Evolutionary conservation across 2,888 invertebrate genomes (phyloP).

Genomic region (Drosophila glabriapex): DNA sequence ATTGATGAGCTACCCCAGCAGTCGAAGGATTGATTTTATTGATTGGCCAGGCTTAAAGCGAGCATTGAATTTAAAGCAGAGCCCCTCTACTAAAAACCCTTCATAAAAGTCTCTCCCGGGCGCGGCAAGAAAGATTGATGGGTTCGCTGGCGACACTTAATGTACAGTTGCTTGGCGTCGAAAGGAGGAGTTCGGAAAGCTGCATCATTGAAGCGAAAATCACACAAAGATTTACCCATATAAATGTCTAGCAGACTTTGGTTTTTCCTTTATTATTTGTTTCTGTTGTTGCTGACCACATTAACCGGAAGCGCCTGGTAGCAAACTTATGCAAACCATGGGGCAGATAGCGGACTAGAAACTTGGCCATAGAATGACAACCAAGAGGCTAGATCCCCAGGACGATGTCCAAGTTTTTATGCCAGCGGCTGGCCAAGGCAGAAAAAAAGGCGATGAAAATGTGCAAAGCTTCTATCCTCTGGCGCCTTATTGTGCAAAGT

Average conservation of each 20-base stretch:
- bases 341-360: slow-evolving; percentile 49
- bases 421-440: slow-evolving; percentile 48
- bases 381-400: slow-evolving; percentile 56
- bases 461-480: slow-evolving; percentile 64
- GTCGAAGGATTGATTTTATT: slow-evolving; percentile 66
- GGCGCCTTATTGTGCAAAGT: slow-evolving; percentile 80
- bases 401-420: slow-evolving; percentile 65
- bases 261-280: slow-evolving; percentile 46
- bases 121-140: slow-evolving; percentile 64
- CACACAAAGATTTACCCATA: slow-evolving; percentile 71
- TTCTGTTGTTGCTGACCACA: slow-evolving; percentile 65
- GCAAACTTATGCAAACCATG: slow-evolving; percentile 79
- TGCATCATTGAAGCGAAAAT: slow-evolving; percentile 68
- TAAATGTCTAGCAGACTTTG: slow-evolving; percentile 63
- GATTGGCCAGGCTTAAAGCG: slow-evolving; percentile 62
- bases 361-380: slow-evolving; percentile 55
- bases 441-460: slow-evolving; percentile 63
- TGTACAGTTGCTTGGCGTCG: slow-evolving; percentile 51
- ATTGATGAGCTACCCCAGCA: slow-evolving; percentile 47
- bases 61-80: slow-evolving; percentile 34
- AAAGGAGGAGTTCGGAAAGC: slow-evolving; percentile 28
- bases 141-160: slow-evolving; percentile 65
- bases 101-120: slow-evolving; percentile 17
- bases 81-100: not conserved
- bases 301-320: slow-evolving; percentile 75